Conservation (phyloP, 2,113 vertebrate genomes). For the Sula dactylatra region DNA sequence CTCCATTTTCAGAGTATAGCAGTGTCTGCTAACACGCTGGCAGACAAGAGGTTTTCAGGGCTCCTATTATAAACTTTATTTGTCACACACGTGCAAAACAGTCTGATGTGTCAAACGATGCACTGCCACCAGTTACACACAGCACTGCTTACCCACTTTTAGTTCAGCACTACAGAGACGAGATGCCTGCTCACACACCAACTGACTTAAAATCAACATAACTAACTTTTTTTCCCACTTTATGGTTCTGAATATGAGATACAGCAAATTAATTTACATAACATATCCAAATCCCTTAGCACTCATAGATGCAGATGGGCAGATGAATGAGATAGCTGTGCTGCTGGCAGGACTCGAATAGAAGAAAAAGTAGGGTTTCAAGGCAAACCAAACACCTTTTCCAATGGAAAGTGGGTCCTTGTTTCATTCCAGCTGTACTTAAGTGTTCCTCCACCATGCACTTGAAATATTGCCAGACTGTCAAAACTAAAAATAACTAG, state of each 20-base stretch:
- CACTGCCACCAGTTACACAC: background rate
- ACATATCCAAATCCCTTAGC: background rate
- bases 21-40: background rate
- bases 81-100: background rate
- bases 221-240: background rate
- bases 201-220: background rate
- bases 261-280: background rate
- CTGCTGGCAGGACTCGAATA: background rate
- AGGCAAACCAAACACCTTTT: background rate
- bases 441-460: too few relatives aligned
- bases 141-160: background rate
- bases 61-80: background rate
- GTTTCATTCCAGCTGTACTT: background rate
- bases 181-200: background rate
- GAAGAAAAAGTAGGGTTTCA: background rate
- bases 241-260: background rate
- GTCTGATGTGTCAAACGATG: background rate
- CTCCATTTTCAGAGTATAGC: background rate
- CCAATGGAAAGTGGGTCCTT: background rate
- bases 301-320: background rate
- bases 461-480: background rate
- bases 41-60: background rate
- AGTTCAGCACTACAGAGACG: rapidly evolving
- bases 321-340: background rate
- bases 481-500: background rate